Evolutionary conservation across 2,888 invertebrate genomes (phyloP).

Genomic region (Alloscopus bannaensis): DNA sequence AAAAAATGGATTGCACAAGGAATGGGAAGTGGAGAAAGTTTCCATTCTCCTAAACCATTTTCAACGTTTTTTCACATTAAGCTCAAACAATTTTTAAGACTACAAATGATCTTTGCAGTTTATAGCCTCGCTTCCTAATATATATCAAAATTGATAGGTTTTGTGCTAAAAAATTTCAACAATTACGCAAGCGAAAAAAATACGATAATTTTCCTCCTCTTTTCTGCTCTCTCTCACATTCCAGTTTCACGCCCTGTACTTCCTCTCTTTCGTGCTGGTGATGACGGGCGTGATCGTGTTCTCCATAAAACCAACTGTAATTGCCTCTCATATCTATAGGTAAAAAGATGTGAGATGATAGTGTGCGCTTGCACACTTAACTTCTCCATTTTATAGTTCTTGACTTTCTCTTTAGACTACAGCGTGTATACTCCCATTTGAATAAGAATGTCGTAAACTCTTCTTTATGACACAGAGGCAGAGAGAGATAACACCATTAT

Average conservation of each 20-base stretch:
- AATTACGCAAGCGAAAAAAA: too few relatives aligned
- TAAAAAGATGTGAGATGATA: background rate
- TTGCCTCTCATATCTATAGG: slow-evolving; percentile 72
- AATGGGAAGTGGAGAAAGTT: too few relatives aligned
- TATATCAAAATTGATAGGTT: too few relatives aligned
- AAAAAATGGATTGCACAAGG: too few relatives aligned
- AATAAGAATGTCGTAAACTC: background rate
- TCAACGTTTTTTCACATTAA: too few relatives aligned
- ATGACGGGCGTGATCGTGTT: slow-evolving; percentile 84
- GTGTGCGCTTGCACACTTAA: background rate
- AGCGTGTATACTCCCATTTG: background rate
- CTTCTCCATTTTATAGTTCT: background rate
- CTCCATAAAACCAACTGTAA: slow-evolving; percentile 81
- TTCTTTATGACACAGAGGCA: background rate
- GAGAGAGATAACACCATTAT: background rate
- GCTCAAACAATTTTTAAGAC: too few relatives aligned
- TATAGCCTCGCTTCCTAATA: too few relatives aligned
- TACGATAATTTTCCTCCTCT: too few relatives aligned
- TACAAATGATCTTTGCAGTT: too few relatives aligned
- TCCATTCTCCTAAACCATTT: too few relatives aligned
- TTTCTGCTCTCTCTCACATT: too few relatives aligned
- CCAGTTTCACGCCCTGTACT: slow-evolving; percentile 89
- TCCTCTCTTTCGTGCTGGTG: slow-evolving; percentile 87
- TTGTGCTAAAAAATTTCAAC: too few relatives aligned
- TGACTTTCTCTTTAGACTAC: background rate